These are phyloP conservation scores for Nothocercus nigrocapillus DNA, from an alignment of 2,113 vertebrate genomes.

Conservation along the genomic window DNA sequence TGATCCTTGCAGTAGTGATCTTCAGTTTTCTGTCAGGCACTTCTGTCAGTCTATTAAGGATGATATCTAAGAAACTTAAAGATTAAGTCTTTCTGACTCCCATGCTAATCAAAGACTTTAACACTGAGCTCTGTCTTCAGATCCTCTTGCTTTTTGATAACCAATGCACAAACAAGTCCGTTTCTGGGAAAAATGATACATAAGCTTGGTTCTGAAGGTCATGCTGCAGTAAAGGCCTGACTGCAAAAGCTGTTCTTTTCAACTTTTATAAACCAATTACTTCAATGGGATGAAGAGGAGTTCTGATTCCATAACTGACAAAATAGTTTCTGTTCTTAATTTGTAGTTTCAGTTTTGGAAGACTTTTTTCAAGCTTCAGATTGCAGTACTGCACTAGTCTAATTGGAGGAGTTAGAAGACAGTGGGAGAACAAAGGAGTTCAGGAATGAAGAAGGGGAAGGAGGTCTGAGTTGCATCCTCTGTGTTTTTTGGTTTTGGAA, in stretches of 20 bases:
- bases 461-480: neutral
- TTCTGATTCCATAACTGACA: neutral
- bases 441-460: neutral
- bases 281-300: neutral
- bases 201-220: neutral
- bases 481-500: neutral
- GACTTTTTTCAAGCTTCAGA: neutral
- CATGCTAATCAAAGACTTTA: neutral
- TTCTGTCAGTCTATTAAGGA: neutral
- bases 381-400: neutral
- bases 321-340: neutral
- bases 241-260: neutral
- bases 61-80: neutral
- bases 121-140: neutral
- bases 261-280: neutral
- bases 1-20: neutral
- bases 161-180: neutral
- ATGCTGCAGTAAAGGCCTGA: neutral
- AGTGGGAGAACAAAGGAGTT: neutral
- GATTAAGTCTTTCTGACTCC: neutral
- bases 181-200: neutral
- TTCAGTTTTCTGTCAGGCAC: neutral
- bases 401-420: neutral
- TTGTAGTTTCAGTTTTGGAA: slow-evolving; percentile 19
- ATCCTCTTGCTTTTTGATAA: neutral